Conservation (phyloP, 2,113 vertebrate genomes). For the Zingel zingel region DNA sequence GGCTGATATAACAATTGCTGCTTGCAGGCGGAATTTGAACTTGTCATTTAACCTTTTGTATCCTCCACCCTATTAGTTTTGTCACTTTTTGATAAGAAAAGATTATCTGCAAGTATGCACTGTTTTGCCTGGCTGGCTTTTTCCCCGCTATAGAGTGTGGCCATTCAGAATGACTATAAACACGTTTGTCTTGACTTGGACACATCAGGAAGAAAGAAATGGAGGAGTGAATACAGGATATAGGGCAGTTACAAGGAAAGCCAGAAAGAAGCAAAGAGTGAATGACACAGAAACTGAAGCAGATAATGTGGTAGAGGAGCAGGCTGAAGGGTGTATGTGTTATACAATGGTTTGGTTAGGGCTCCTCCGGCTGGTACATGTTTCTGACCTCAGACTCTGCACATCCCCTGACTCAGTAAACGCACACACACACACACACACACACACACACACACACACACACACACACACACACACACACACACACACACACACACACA, state of each 20-base stretch:
- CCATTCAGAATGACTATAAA: neutral
- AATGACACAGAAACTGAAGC: constrained; percentile 12
- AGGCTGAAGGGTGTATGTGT: constrained; percentile 29
- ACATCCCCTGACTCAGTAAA: constrained; percentile 24
- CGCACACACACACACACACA: constrained; percentile 11
- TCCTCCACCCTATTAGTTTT: neutral
- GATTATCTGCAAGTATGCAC: neutral
- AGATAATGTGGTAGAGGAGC: constrained; percentile 1
- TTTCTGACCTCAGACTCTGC: constrained; percentile 42
- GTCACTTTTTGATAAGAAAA: too few species aligned
- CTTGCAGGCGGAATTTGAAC: neutral
- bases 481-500: constrained; percentile 10
- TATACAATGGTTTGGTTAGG: constrained; percentile 33
- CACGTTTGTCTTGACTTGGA: neutral
- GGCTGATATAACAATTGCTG: neutral
- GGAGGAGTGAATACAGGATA: neutral
- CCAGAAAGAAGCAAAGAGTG: neutral
- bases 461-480: constrained; percentile 14
- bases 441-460: constrained; percentile 17
- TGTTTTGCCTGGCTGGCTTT: neutral
- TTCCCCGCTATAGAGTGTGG: neutral
- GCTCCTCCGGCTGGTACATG: constrained; percentile 60
- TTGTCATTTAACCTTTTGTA: neutral
- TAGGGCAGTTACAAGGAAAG: neutral
- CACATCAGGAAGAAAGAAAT: neutral